Base-by-base conservation (phyloP, 2,113 vertebrate species). In the Acinonyx jubatus region DNA sequence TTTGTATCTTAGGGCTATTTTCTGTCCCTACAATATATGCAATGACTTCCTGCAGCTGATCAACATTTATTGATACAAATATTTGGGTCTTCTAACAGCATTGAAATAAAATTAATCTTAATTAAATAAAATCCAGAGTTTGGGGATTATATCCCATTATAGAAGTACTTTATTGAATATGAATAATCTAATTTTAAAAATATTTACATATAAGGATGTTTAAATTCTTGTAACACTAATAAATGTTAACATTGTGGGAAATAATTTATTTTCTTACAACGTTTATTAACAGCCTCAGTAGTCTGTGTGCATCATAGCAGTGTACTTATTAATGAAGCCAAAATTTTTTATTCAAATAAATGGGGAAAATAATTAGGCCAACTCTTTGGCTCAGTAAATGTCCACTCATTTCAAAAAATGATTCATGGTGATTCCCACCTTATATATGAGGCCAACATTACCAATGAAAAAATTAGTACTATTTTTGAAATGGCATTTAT, bases 331-430 rank as follows among this genome's bases (percentile, higher is more conserved):
- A 86, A 92, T 78, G 50, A 94, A 94, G 29, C 21, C 7, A 92
- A 84, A 90, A 11, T 65, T 96, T 76, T 89, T 86, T 61, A 90
- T 73, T n/a, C 15, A 94, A 87, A 83, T 66, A 96, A 93, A 80
- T 80, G 48, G 27, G 82, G 13, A 90, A 91, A 78, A 91, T 84
- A 84, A 87, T 90, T 74, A 91, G 29, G 25, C 1, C 41, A 90
- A 84, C 2, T 90, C 23, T 78, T 95, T 84, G 91, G 65, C 21
- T 84, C 29, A 96, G 9, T 48, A 65, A n/a, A 92, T 76, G 25
- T 50, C 31, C 10, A 84, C 23, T 73, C 66, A 85, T 81, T 87
- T 87, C 3, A 78, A 92, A 81, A 65, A n/a, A 45, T 29, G 36
- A 52, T 85, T 83, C 11, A 52, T 79, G 33, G 18, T 79, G 13